Evolutionary conservation across 2,797 vertebrate species (phyloP).

Genomic region (Aselliscus stoliczkanus): DNA sequence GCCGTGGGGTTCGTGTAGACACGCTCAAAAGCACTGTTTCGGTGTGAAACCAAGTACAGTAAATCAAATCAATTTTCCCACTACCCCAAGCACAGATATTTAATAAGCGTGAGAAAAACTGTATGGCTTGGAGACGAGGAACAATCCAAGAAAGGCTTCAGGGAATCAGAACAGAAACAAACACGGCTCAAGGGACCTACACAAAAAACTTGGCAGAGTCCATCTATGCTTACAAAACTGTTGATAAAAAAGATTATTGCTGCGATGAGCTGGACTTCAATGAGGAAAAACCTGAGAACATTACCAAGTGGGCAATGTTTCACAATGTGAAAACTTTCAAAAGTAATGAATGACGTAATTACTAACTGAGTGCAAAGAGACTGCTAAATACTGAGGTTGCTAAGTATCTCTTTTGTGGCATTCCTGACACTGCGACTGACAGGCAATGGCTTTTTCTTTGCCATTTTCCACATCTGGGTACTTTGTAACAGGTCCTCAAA

Average conservation of each 20-base stretch:
- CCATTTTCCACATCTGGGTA: not conserved
- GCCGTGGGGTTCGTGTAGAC: constrained; percentile 54
- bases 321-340: not conserved
- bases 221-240: constrained; percentile 28
- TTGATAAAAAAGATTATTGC: not conserved
- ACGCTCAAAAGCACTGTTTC: not conserved
- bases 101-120: constrained; percentile 72
- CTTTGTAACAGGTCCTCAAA: not conserved
- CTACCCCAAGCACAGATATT: constrained; percentile 54
- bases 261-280: not conserved
- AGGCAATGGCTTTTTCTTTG: not conserved
- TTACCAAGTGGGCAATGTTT: not conserved
- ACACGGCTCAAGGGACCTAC: constrained; percentile 55
- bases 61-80: constrained; percentile 71
- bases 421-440: not conserved
- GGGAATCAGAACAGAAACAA: constrained; percentile 70
- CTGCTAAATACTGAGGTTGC: rapidly evolving
- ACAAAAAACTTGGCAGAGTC: constrained; percentile 61
- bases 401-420: not conserved
- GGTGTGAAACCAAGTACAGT: constrained; percentile 30
- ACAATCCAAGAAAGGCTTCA: constrained; percentile 38
- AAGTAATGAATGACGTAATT: not conserved
- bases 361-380: not conserved
- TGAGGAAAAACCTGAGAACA: not conserved
- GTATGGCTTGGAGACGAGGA: constrained; percentile 53